Percentiles rank a stretch among this genome's conserved stretches.
These are phyloP conservation scores for Plebejus argus DNA, from an alignment of 2,888 invertebrate genomes.

Conservation along the genomic window DNA sequence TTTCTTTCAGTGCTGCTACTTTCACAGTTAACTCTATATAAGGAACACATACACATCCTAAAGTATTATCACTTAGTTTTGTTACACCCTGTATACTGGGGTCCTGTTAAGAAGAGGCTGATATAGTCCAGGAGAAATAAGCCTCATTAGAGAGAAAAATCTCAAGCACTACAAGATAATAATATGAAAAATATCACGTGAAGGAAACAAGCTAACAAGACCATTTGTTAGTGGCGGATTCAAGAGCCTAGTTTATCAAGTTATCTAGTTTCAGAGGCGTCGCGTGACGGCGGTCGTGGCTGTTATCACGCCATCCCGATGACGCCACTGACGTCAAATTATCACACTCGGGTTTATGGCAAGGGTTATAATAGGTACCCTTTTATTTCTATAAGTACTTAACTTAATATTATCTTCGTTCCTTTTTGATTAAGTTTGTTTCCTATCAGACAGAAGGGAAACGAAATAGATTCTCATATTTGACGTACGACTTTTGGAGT, in stretches of 20 bases:
- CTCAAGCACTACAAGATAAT: neutral
- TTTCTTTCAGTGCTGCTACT: no score
- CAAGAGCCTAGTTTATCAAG: conserved; percentile 41
- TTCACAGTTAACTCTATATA: no score
- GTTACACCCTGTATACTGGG: no score
- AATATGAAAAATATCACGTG: conserved; percentile 21
- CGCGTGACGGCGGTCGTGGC: conserved; percentile 49
- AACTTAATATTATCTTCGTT: neutral
- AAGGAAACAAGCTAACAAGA: conserved; percentile 25
- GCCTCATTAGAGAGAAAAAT: neutral
- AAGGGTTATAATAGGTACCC: conserved; percentile 6
- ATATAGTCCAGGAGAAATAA: neutral
- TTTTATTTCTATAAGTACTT: neutral
- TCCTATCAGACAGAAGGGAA: no score
- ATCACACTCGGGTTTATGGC: conserved; percentile 31
- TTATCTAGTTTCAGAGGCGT: conserved; percentile 42
- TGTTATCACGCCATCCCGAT: conserved; percentile 48
- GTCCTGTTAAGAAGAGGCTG: no score
- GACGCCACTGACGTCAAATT: conserved; percentile 41
- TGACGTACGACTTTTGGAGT: no score
- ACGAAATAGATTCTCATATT: no score
- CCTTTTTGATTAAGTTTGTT: no score
- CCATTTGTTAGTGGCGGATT: conserved; percentile 31
- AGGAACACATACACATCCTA: no score
- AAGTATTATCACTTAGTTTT: no score